A percentile compares a stretch with the other conserved stretches of the same genome.
phyloP scores from a whole-genome alignment of 2,113 vertebrate genomes.

The Aegypius monachus region DNA sequence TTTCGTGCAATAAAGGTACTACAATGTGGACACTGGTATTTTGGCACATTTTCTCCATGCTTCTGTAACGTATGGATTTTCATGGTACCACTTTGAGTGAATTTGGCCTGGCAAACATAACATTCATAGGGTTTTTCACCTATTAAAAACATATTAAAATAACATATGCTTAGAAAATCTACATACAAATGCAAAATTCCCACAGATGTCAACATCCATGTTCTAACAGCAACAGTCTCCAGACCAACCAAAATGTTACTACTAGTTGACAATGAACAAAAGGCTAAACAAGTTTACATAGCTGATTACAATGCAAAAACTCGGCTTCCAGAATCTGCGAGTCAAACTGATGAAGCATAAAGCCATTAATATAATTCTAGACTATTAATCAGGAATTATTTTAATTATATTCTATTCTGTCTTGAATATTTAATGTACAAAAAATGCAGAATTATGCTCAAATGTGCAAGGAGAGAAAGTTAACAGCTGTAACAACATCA shows the following conservation, averaged over 20 bases:
- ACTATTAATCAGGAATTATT: neutral
- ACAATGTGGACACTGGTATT: slow-evolving; percentile 66
- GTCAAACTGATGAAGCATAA: neutral
- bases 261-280: neutral
- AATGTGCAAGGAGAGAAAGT: neutral
- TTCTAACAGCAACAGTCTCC: neutral
- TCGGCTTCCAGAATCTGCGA: neutral
- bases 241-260: neutral
- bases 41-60: slow-evolving; percentile 66
- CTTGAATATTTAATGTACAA: neutral
- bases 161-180: neutral
- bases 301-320: neutral
- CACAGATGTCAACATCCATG: neutral
- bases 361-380: neutral
- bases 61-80: slow-evolving; percentile 70
- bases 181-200: neutral
- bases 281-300: neutral
- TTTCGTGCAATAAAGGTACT: slow-evolving; percentile 45
- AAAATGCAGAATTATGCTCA: neutral
- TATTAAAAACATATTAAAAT: neutral
- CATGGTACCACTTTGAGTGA: slow-evolving; percentile 72
- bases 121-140: slow-evolving; percentile 74
- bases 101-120: slow-evolving; percentile 56
- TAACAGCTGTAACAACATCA: neutral
- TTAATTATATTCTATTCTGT: neutral